Base-by-base conservation (phyloP, 2,888 invertebrate genomes). In the Megastigmus dorsalis region DNA sequence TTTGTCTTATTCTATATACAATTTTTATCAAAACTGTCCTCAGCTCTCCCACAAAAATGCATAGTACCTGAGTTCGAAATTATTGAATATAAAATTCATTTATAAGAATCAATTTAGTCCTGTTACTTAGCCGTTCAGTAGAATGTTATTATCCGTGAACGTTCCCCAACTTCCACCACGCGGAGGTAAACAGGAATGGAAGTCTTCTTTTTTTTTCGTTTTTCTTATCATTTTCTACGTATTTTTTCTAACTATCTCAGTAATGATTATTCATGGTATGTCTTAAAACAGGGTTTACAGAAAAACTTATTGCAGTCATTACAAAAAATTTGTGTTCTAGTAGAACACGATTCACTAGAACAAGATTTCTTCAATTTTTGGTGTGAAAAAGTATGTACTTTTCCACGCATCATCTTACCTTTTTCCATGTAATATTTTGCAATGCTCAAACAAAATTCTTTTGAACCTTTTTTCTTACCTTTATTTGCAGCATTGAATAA, bases 361-460 rank as follows among this genome's bases (percentile, higher is more conserved):
- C 30, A 54, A 54, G 13, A 7, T 54, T 13, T 3, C 6, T 54
- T 54, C 30, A 54, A 54, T 7, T 54, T 54, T 54, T 54, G 3
- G 28, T 54, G 26, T 54, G 54, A 54, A 54, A 54, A 54, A 26
- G 54, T 54, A 57, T 57, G 33, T n/a, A 57, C 33, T 57, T 57
- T 57, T n/a, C 15, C 36, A 57, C 57, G 57, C 57, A 57, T 57
- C 57, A 57, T 57, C 57, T 57, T 57, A 33, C 33, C 57, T 57
- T 57, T 57, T n/a, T 57, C 36, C 57, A 57, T 57, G 57, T 57
- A 57, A 57, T 57, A 36, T 57, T 57, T 57, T 57, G 57, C 57
- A 57, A 57, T 57, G 57, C 57, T 57, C 57, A 57, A 57, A 36
- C 57, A 57, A 57, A 57, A 57, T 57, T 36, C 57, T 10, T 48